Evolutionary conservation across 2,797 vertebrate species (phyloP).

Genomic region (Buphagus erythrorhynchus): DNA sequence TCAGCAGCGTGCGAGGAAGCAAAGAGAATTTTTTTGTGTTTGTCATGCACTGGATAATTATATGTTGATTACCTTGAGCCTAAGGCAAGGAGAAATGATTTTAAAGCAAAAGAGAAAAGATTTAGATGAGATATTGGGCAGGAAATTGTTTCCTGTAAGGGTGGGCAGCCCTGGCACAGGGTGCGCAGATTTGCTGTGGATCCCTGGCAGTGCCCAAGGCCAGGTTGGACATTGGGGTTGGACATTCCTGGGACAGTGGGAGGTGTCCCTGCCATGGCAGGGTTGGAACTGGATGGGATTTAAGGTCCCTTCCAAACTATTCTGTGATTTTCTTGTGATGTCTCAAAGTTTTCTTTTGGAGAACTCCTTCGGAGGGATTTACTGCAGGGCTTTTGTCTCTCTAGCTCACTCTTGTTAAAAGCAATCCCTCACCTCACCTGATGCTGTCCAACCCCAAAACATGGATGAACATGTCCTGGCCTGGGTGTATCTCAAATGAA

Average conservation of each 20-base stretch:
- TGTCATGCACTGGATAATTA: neutral
- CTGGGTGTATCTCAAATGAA: neutral
- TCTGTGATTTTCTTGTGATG: neutral
- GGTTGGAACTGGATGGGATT: rapidly evolving
- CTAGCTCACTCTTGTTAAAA: neutral
- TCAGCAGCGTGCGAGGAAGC: rapidly evolving
- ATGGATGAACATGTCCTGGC: neutral
- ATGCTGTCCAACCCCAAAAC: neutral
- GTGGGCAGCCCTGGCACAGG: rapidly evolving
- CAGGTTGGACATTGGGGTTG: neutral
- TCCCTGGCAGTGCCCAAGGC: neutral
- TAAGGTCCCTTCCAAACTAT: neutral
- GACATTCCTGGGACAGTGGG: neutral
- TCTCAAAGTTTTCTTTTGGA: neutral
- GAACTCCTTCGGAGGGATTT: neutral
- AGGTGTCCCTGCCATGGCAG: neutral
- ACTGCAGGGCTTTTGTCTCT: neutral
- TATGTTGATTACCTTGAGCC: rapidly evolving
- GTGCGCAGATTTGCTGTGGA: neutral
- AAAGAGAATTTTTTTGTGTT: neutral
- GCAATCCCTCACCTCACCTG: neutral
- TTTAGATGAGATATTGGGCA: neutral
- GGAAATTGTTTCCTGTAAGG: rapidly evolving
- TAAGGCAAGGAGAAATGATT: neutral
- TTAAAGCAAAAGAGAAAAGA: neutral